Conservation (phyloP, 2,113 vertebrate genomes). For the Rissa tridactyla region DNA sequence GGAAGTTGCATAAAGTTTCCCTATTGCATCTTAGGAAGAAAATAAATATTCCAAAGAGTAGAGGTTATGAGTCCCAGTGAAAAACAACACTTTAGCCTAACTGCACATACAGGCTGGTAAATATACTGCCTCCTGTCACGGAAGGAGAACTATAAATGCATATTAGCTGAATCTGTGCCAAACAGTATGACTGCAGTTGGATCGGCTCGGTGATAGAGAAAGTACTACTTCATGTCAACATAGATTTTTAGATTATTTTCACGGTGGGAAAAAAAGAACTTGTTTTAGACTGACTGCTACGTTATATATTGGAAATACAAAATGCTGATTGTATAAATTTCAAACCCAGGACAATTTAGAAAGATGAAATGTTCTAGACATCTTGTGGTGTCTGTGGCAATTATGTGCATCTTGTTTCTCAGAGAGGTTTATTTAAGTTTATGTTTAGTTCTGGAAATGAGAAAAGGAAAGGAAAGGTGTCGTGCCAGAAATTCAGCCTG, state of each 20-base stretch:
- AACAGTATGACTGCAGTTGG: slow-evolving; percentile 14
- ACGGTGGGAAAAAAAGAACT: neutral
- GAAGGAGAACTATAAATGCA: slow-evolving; percentile 47
- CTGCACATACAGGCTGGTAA: slow-evolving; percentile 33
- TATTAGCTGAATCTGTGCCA: slow-evolving; percentile 51
- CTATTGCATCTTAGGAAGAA: slow-evolving; percentile 29
- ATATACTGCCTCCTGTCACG: slow-evolving; percentile 52
- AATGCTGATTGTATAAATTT: slow-evolving; percentile 20
- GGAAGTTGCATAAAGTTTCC: slow-evolving; percentile 37
- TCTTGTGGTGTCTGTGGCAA: neutral
- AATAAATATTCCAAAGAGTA: slow-evolving; percentile 49
- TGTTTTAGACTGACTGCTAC: neutral
- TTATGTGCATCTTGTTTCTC: neutral
- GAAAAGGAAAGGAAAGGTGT: neutral
- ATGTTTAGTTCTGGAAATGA: neutral
- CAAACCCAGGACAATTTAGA: neutral
- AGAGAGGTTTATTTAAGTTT: neutral
- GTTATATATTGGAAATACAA: slow-evolving; percentile 6
- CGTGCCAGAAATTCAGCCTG: neutral
- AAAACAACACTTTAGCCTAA: slow-evolving; percentile 43
- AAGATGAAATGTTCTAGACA: neutral
- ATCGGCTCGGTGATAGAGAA: slow-evolving; percentile 6
- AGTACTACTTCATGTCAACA: slow-evolving; percentile 27
- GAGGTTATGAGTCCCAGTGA: slow-evolving; percentile 51
- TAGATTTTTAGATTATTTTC: slow-evolving; percentile 50